Evolutionary conservation across 2,888 invertebrate species (phyloP), one percentile per base, ranked within the genome.

Genomic region (Apomyelois bistriatella): DNA sequence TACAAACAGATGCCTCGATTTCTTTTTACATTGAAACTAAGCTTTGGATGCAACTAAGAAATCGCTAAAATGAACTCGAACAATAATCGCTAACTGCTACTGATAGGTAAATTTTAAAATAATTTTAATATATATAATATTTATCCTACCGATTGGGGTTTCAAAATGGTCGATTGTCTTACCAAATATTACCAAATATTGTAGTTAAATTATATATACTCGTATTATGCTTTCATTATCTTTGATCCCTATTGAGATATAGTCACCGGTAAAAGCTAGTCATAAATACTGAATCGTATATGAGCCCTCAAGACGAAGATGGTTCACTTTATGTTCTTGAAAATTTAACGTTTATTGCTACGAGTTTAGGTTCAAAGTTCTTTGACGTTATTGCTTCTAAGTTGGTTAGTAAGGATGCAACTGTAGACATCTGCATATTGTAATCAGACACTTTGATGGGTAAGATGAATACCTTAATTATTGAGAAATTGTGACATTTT

Each of bases 251-350:
- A 9, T 32, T n/a, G n/a, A 46, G 46, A 35, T 32, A 13, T 15
- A 46, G 32, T 16, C 46, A 46, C 32, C 46, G 46, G 32, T 46
- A 46, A 46, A 46, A 46, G 46, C 32, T 32, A 32, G 32, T 35
- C 46, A 46, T 46, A 46, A 32, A 35, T 46, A 46, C 15, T 10
- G 32, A 46, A 46, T 46, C 46, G 8, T n/a, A 30, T 30, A 30
- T 30, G 30, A 30, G 30, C 28, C 28, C 17, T 22, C 6, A 43
- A 46, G 46, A 15, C 46, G 32, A 32, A 9, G 13, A 32, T 10
- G 15, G 10, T 32, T 9, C n/a, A 13, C 15, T 15, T 1, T 9
- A 46, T 46, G 5, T 15, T 46, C 32, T 15, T 15, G 15, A 9
- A 30, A 46, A 35, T 16, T 35, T 15, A 1, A 16, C 2, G 6